Conservation (phyloP, 2,888 invertebrate species). For the Dasypogon diadema region DNA sequence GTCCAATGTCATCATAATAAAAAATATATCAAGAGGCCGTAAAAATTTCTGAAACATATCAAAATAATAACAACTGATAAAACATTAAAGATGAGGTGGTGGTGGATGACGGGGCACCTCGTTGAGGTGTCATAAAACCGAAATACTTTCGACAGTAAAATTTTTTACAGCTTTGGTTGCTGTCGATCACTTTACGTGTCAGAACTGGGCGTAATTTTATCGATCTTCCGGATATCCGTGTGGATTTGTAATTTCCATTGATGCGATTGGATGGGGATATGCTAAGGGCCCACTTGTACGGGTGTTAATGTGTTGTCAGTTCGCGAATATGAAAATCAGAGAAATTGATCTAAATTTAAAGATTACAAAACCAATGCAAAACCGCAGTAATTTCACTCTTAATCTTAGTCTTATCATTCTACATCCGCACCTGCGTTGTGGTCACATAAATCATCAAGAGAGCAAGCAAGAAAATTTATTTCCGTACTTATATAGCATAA, state of each 20-base stretch:
- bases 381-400: no score
- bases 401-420: no score
- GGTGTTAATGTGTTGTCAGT: no score
- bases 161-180: constrained; percentile 5
- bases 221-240: no score
- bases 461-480: constrained; percentile 30
- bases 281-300: no score
- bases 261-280: no score
- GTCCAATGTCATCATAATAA: constrained; percentile 21
- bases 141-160: constrained; percentile 10
- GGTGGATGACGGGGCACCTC: no score
- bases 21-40: constrained; percentile 14
- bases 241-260: no score
- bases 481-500: constrained; percentile 9
- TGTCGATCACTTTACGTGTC: constrained; percentile 23
- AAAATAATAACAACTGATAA: constrained; percentile 19
- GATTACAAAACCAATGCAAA: no score
- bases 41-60: neutral
- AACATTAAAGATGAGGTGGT: constrained; percentile 36
- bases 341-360: no score
- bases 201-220: constrained; percentile 2
- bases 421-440: no score
- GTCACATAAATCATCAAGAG: neutral
- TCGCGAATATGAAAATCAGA: no score
- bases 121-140: constrained; percentile 28